Evolutionary conservation across 2,797 vertebrate genomes (phyloP), one percentile per base, ranked within the genome.

Genomic region (Gymnocypris eckloni): DNA sequence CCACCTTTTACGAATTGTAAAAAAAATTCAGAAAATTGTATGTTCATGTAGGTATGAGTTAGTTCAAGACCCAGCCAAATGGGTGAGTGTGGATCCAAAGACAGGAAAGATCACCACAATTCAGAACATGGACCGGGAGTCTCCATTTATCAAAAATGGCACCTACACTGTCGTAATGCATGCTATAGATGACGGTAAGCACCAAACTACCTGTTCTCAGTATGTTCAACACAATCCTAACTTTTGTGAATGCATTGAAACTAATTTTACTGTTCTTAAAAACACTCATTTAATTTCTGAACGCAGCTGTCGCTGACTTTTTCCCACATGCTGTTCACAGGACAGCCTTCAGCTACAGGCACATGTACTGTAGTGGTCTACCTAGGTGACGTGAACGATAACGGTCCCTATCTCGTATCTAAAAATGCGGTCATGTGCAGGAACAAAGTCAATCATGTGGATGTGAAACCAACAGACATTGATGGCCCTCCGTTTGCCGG

Each of bases 41-140:
- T 79, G 45, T 73, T 33, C 56, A 8, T 71, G 13, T 84, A 98
- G 97, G 72, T 97, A 92, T 83, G 37, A 69, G 85, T 3, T 96
- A 22, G 59, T 90, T 41, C 13, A 88, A 0, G 97, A 97, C 86
- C 93, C 93, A 9, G 95, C 91, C 3, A 37, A 83, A 0, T 97
- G 96, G 96, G 82, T 97, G 43, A 88, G 22, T 0, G 64, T 97
- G 69, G 94, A 97, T 86, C 41, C 90, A 67, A 90, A 90, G 84
- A 96, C 96, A 0, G 97, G 97, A 75, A 16, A 54, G 16, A 75
- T 98, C 9, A 94, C 56, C 75, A 82, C 96, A 48, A 15, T 9
- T 13, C 86, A 94, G 90, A 95, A 87, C 50, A 93, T 96, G 90
- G 96, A 97, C 90, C 89, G 92, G 48, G 96, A 97, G 83, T 97